Conservation (phyloP, 2,888 invertebrate genomes). For the Stenchaetothrips biformis region DNA sequence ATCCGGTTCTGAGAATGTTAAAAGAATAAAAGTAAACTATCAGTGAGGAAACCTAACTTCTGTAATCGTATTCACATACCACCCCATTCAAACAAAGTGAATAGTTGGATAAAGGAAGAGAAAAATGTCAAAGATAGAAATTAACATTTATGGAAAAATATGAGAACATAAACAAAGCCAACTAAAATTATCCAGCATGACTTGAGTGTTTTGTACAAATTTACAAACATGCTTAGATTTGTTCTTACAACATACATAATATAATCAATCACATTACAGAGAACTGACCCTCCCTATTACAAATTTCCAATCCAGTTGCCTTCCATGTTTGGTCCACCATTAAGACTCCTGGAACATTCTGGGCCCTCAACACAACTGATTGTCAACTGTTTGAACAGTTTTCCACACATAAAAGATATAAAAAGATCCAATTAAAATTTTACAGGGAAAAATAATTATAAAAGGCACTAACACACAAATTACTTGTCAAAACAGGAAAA, state of each 20-base stretch:
- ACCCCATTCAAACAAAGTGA: background rate
- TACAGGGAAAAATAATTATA: background rate
- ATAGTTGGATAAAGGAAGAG: background rate
- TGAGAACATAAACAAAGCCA: conserved; percentile 23
- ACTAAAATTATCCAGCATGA: conserved; percentile 21
- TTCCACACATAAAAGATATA: background rate
- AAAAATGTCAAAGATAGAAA: background rate
- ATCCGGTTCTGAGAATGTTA: background rate
- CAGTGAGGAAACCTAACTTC: no score
- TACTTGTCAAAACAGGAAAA: background rate
- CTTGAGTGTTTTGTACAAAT: conserved; percentile 3
- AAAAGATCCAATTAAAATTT: background rate
- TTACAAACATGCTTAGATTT: background rate
- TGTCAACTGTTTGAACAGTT: background rate
- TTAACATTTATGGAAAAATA: conserved; percentile 20
- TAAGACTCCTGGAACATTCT: conserved; percentile 1
- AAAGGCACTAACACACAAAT: background rate
- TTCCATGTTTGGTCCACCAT: background rate
- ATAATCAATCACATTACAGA: background rate
- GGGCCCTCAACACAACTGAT: background rate
- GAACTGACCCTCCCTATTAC: no score
- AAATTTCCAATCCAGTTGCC: background rate
- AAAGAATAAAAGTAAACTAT: no score
- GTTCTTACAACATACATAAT: background rate
- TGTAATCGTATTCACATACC: no score